Conservation (phyloP, 2,797 vertebrate genomes). For the Halcyon smyrnensis region DNA sequence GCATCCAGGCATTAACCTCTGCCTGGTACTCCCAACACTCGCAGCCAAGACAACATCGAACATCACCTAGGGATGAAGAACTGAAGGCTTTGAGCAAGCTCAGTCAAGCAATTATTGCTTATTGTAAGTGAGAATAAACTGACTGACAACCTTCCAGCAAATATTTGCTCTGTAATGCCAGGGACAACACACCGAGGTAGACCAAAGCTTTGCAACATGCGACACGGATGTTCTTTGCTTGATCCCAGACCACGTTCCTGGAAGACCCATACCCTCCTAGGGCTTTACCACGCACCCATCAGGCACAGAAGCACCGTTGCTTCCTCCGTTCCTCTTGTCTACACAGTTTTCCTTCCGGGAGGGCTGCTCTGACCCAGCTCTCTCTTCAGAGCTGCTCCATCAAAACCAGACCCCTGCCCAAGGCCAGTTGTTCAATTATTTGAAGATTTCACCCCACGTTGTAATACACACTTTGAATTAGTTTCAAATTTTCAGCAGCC, state of each 20-base stretch:
- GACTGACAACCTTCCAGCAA: neutral
- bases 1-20: neutral
- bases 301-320: neutral
- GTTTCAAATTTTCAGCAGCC: neutral
- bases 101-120: accelerated
- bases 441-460: neutral
- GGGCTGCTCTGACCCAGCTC: neutral
- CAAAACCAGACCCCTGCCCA: neutral
- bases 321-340: neutral
- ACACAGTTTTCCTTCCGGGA: neutral
- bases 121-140: neutral
- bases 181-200: neutral
- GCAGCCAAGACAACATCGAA: neutral
- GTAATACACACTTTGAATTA: neutral
- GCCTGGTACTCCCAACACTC: neutral
- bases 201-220: neutral
- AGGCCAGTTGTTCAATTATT: neutral
- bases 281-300: accelerated
- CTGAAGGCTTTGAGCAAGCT: neutral
- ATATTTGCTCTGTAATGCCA: neutral
- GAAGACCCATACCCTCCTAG: accelerated
- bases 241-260: accelerated
- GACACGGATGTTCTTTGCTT: neutral
- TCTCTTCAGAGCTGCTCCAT: neutral
- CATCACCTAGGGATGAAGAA: neutral